phyloP scores from a whole-genome alignment of 1,140 invertebrate species.

The Sipha flava region DNA sequence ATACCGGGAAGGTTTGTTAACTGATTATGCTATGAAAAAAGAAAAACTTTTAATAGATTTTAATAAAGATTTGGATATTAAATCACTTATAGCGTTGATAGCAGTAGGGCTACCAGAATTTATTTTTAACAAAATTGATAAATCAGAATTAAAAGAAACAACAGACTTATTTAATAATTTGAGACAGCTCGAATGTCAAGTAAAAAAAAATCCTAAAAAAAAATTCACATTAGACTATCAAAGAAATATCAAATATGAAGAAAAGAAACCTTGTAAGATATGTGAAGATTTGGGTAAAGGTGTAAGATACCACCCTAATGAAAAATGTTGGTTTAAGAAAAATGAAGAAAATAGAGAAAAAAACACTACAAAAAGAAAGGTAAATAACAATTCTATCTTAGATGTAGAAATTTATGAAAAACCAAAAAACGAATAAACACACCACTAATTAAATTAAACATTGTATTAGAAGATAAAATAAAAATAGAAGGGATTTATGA shows the following conservation, averaged over 20 bases:
- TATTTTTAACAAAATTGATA: conserved; percentile 4
- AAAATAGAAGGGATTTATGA: conserved; percentile 26
- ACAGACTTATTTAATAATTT: not conserved
- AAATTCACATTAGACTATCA: not conserved
- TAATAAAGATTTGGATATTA: not conserved
- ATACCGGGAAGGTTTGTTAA: not conserved
- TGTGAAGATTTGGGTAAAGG: not conserved
- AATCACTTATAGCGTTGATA: not conserved
- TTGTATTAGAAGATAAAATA: conserved; percentile 25
- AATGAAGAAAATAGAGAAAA: conserved; percentile 15
- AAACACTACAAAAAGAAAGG: not conserved
- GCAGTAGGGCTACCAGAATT: not conserved
- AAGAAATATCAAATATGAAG: not conserved
- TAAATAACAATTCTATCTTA: conserved; percentile 33
- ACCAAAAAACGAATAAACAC: conserved; percentile 32
- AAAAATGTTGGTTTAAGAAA: conserved; percentile 34
- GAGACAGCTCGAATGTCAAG: not conserved
- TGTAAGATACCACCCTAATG: not conserved
- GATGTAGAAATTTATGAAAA: conserved; percentile 23
- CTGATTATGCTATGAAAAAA: conserved; percentile 23
- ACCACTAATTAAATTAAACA: conserved; percentile 33
- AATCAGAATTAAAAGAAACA: not conserved
- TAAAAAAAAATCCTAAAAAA: not conserved
- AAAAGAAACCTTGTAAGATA: conserved; percentile 21
- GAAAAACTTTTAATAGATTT: conserved; percentile 18